Conservation (phyloP, 2,888 invertebrate species). For the Pocota personata region DNA sequence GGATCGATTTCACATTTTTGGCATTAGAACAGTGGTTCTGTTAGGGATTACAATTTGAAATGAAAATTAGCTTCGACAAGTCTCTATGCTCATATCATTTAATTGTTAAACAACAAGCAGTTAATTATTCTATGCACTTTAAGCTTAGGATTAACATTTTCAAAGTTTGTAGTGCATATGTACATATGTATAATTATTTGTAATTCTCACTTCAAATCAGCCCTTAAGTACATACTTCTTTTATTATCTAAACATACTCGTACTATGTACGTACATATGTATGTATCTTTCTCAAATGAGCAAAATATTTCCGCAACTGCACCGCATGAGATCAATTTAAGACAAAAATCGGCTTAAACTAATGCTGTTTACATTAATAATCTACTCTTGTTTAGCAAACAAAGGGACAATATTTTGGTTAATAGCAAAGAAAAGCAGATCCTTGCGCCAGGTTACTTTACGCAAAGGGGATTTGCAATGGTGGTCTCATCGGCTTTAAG, state of each 20-base stretch:
- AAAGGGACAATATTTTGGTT: slow-evolving; percentile 57
- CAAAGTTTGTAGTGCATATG: too few relatives aligned
- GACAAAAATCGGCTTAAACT: slow-evolving; percentile 52
- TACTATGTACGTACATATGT: neutral
- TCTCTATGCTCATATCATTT: too few relatives aligned
- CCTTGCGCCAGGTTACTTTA: slow-evolving; percentile 19
- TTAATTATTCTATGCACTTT: too few relatives aligned
- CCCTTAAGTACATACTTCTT: neutral
- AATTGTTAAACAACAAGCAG: too few relatives aligned
- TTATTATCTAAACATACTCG: neutral
- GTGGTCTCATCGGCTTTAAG: neutral
- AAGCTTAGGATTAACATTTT: too few relatives aligned
- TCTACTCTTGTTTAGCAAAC: slow-evolving; percentile 67
- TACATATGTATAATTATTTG: neutral
- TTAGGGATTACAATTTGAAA: too few relatives aligned
- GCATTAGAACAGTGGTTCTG: neutral
- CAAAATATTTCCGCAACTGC: slow-evolving; percentile 12
- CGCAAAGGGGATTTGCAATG: neutral
- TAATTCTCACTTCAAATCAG: neutral
- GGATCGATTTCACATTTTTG: neutral
- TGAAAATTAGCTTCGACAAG: too few relatives aligned
- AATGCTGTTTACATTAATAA: slow-evolving; percentile 71
- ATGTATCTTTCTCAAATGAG: slow-evolving; percentile 10
- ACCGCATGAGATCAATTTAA: slow-evolving; percentile 42
- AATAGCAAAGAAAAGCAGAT: slow-evolving; percentile 35